phyloP scores from a whole-genome alignment of 2,888 invertebrate genomes.

The Lutraria lutraria region DNA sequence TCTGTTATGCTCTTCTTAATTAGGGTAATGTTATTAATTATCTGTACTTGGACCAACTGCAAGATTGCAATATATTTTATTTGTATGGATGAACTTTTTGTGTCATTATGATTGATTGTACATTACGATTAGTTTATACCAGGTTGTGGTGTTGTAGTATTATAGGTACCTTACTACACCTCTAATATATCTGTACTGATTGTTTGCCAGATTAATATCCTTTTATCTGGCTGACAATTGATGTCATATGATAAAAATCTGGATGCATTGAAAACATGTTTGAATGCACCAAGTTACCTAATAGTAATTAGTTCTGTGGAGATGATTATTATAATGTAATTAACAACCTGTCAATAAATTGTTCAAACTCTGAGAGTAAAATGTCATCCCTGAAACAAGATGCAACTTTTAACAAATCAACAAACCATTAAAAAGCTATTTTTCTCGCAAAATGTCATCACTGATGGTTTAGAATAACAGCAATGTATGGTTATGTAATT shows the following conservation, averaged over 20 bases:
- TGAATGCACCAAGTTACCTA: not conserved
- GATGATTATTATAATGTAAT: not conserved
- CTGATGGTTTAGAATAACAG: not conserved
- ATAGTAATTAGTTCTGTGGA: conserved; percentile 11
- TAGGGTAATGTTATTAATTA: not conserved
- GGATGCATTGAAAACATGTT: conserved; percentile 7
- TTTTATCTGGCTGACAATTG: not conserved
- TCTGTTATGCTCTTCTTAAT: not conserved
- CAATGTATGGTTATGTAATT: not conserved
- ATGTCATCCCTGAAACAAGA: too few relatives aligned
- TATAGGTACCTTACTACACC: not conserved
- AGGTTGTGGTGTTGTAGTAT: not conserved
- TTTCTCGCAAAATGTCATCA: not conserved
- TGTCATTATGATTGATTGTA: conserved; percentile 13
- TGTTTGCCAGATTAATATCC: not conserved
- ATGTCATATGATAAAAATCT: conserved; percentile 4
- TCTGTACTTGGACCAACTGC: not conserved
- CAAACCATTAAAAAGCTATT: not conserved
- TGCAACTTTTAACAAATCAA: too few relatives aligned
- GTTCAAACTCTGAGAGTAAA: too few relatives aligned
- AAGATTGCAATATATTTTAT: not conserved
- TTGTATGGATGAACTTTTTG: not conserved
- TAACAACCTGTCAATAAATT: not conserved
- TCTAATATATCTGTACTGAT: not conserved
- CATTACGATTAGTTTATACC: not conserved